Conservation (phyloP, 2,797 vertebrate species). For the Catamblyrhynchus diadema region DNA sequence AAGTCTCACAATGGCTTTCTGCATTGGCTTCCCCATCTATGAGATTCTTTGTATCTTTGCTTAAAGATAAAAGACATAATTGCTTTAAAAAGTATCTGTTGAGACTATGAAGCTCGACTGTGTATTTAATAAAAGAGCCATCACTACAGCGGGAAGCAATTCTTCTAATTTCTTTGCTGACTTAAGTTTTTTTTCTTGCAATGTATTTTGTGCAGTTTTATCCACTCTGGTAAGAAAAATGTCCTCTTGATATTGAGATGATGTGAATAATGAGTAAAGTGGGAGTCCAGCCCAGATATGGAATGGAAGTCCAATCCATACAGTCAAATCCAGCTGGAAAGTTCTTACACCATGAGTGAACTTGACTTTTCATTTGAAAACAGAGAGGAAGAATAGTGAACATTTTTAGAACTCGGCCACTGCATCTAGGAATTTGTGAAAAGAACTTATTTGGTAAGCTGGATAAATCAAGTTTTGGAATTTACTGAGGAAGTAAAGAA, state of each 20-base stretch:
- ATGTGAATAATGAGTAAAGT: neutral
- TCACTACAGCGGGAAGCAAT: neutral
- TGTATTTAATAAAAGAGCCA: neutral
- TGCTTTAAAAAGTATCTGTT: neutral
- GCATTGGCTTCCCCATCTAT: neutral
- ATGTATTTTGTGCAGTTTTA: neutral
- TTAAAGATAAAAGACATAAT: neutral
- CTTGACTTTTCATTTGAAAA: neutral
- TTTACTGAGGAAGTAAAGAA: neutral
- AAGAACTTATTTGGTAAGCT: neutral
- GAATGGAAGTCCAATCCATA: neutral
- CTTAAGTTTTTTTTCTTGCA: neutral
- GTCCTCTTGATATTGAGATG: neutral
- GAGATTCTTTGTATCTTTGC: neutral
- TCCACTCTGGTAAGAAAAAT: neutral
- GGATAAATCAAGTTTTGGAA: neutral
- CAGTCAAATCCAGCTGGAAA: neutral
- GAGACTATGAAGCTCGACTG: neutral
- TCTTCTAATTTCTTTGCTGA: neutral
- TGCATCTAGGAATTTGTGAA: neutral
- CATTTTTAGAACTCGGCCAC: neutral
- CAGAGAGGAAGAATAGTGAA: neutral
- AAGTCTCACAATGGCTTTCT: neutral
- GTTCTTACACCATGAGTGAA: neutral
- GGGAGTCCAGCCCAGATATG: neutral